Percentiles rank a stretch among this genome's conserved stretches.
phyloP scores from a whole-genome alignment of 1,140 invertebrate genomes.

The Panulirus ornatus region DNA sequence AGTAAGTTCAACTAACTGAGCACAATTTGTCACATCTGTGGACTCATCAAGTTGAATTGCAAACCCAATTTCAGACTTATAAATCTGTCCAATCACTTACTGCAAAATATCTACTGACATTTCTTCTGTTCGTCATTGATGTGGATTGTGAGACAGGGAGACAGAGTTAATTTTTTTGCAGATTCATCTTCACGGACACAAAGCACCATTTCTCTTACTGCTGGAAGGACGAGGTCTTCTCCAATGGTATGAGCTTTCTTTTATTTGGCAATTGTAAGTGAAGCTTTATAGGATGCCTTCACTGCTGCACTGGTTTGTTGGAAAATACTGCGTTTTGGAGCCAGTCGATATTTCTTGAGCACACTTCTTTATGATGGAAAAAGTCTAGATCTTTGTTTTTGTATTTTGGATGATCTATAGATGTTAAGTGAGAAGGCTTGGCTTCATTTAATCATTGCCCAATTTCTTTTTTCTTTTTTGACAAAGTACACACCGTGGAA shows the following conservation, averaged over 20 bases:
- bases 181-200: neutral
- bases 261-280: neutral
- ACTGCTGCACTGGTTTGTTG: conserved; percentile 12
- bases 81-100: neutral
- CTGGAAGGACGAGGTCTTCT: neutral
- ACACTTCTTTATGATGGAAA: too few relatives aligned
- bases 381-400: conserved; percentile 46
- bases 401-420: conserved; percentile 46
- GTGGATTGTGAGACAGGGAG: conserved; percentile 1
- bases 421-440: conserved; percentile 46
- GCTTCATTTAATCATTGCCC: conserved; percentile 46
- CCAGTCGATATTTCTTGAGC: conserved; percentile 42
- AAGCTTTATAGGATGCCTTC: conserved; percentile 10
- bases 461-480: conserved; percentile 25
- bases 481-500: conserved; percentile 51
- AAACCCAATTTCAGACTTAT: neutral
- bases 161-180: conserved; percentile 15
- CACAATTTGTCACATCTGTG: too few relatives aligned
- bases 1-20: too few relatives aligned
- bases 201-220: neutral
- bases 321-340: neutral
- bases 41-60: too few relatives aligned
- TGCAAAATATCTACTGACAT: too few relatives aligned
- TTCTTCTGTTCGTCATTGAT: neutral
- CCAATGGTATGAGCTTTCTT: too few relatives aligned